A percentile compares a stretch with the other conserved stretches of the same genome.
phyloP scores from a whole-genome alignment of 2,797 vertebrate species.

The Vespertilio murinus region DNA sequence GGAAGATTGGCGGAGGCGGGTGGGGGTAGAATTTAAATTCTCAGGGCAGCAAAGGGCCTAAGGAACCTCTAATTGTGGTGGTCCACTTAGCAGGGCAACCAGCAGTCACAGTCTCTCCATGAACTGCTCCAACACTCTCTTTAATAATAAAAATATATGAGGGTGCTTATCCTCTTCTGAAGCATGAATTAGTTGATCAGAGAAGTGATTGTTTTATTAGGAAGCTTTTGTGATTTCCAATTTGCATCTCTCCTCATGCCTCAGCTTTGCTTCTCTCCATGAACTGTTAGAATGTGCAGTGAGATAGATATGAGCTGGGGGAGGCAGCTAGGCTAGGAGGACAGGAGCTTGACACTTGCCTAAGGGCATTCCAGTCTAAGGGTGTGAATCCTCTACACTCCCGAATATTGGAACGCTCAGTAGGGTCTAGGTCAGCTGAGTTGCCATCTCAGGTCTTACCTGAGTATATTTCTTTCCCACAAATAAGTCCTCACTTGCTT shows the following conservation, averaged over 20 bases:
- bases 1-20: background rate
- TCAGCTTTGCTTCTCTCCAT: no score
- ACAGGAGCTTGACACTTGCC: no score
- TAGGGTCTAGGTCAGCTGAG: no score
- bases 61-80: background rate
- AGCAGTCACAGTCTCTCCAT: background rate
- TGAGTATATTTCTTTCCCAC: no score
- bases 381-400: no score
- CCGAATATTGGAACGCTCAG: no score
- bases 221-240: background rate
- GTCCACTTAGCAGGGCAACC: rapidly evolving
- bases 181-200: background rate
- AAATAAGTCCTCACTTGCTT: no score
- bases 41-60: background rate
- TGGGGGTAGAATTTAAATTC: background rate
- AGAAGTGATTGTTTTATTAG: background rate
- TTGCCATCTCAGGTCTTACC: no score
- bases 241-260: background rate
- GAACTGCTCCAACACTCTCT: background rate
- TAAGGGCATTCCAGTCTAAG: no score
- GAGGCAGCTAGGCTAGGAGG: no score
- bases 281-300: no score
- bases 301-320: no score
- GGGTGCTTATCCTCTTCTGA: background rate
- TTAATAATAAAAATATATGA: background rate